These are phyloP conservation scores for Thymelicus acteon DNA, from an alignment of 2,888 invertebrate species.

Conservation along the genomic window DNA sequence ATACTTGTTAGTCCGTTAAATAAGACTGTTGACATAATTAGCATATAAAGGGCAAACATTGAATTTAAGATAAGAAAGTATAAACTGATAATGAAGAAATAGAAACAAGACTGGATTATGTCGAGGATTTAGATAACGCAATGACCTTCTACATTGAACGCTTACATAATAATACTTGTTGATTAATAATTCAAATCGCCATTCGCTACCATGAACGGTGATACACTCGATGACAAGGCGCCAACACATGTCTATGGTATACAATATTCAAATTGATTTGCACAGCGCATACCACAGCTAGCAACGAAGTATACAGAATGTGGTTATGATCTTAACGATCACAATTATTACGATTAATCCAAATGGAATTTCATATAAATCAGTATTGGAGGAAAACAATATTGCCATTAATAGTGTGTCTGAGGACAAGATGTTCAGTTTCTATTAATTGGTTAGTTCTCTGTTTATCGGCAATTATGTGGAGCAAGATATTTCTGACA, in stretches of 20 bases:
- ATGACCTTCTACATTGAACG: slow-evolving; percentile 56
- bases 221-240: slow-evolving; percentile 61
- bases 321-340: neutral
- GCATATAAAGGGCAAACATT: slow-evolving; percentile 24
- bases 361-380: slow-evolving; percentile 51
- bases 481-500: slow-evolving; percentile 68
- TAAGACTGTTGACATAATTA: slow-evolving; percentile 15
- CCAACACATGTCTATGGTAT: slow-evolving; percentile 42
- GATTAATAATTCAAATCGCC: slow-evolving; percentile 66
- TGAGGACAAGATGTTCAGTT: neutral
- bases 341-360: neutral
- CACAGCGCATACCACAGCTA: slow-evolving; percentile 1
- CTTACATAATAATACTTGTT: slow-evolving; percentile 57
- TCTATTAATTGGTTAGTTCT: slow-evolving; percentile 58
- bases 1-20: slow-evolving; percentile 5
- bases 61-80: slow-evolving; percentile 25
- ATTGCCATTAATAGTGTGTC: neutral
- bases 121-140: slow-evolving; percentile 30
- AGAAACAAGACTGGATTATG: slow-evolving; percentile 26
- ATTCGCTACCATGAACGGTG: slow-evolving; percentile 61
- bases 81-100: slow-evolving; percentile 18
- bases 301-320: neutral
- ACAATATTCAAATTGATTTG: slow-evolving; percentile 26
- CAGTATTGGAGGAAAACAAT: slow-evolving; percentile 32
- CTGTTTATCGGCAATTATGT: slow-evolving; percentile 64